Conservation (phyloP, 2,888 invertebrate genomes). For the Oscheius sp. region DNA sequence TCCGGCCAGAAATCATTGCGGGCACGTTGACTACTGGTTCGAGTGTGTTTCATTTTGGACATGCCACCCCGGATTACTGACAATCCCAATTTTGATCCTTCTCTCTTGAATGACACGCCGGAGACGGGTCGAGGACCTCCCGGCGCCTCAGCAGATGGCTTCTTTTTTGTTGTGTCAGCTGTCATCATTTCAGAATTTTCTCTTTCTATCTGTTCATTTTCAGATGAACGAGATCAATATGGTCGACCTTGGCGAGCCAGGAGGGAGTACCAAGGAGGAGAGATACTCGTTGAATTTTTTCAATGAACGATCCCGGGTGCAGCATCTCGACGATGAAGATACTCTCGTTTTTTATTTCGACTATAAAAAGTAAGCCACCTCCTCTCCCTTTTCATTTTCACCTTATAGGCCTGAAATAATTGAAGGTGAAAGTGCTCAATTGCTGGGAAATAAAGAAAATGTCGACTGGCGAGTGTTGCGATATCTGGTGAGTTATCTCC, state of each 20-base stretch:
- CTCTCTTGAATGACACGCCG: background rate
- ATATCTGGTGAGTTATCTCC: conserved; percentile 2
- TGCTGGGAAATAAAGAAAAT: conserved; percentile 5
- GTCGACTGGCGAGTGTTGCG: conserved; percentile 31
- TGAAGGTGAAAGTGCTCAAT: conserved; percentile 2
- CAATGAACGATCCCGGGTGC: conserved; percentile 56
- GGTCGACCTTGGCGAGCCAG: conserved; percentile 15
- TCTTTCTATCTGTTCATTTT: background rate
- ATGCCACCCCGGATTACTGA: conserved; percentile 23
- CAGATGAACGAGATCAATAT: conserved; percentile 23
- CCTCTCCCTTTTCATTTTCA: background rate
- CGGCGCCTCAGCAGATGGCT: conserved; percentile 12
- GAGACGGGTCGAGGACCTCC: background rate
- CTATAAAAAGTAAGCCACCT: conserved; percentile 39
- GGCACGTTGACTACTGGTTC: background rate
- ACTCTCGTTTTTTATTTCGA: conserved; percentile 58
- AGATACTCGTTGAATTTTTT: conserved; percentile 53
- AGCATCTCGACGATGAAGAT: conserved; percentile 56
- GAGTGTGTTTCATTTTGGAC: background rate
- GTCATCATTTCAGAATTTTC: background rate
- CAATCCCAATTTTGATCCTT: conserved; percentile 18
- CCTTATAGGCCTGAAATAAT: conserved; percentile 1
- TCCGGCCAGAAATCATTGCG: conserved; percentile 1
- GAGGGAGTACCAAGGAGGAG: conserved; percentile 21
- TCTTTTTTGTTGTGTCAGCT: background rate